Conservation (phyloP, 2,113 vertebrate species). For the Rattus rattus region DNA sequence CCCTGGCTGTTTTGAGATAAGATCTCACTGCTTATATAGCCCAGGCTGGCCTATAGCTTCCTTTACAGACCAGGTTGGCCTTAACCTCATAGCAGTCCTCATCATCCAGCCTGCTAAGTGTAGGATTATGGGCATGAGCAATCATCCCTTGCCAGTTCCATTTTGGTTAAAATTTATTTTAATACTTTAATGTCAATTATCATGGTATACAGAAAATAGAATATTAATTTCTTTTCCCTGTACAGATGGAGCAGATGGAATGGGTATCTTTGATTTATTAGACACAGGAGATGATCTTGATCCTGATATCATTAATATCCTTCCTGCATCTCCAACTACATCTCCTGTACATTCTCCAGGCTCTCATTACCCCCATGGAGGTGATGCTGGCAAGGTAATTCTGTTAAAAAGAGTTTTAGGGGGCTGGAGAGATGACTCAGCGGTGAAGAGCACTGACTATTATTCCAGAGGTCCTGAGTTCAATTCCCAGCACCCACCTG, state of each 20-base stretch:
- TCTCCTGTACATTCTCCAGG: conserved; percentile 97
- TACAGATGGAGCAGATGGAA: conserved; percentile 95
- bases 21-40: background rate
- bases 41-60: background rate
- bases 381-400: conserved; percentile 95
- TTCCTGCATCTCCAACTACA: conserved; percentile 95
- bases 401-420: background rate
- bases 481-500: too few species aligned
- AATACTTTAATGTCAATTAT: background rate
- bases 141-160: background rate
- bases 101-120: background rate
- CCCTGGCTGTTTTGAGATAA: background rate
- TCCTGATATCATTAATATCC: conserved; percentile 97
- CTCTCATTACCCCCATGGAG: conserved; percentile 96
- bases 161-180: conserved; percentile 50
- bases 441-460: too few species aligned
- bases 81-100: background rate
- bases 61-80: background rate
- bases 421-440: too few species aligned
- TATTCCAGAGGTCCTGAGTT: too few species aligned
- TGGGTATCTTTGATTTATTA: conserved; percentile 96
- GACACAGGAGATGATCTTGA: conserved; percentile 95
- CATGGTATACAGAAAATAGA: conserved; percentile 28
- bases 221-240: conserved; percentile 66
- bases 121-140: background rate